Percentiles rank a stretch among this genome's conserved stretches.
Evolutionary conservation across 1,140 invertebrate genomes (phyloP).

Genomic region (Pemphigus obesinymphae): DNA sequence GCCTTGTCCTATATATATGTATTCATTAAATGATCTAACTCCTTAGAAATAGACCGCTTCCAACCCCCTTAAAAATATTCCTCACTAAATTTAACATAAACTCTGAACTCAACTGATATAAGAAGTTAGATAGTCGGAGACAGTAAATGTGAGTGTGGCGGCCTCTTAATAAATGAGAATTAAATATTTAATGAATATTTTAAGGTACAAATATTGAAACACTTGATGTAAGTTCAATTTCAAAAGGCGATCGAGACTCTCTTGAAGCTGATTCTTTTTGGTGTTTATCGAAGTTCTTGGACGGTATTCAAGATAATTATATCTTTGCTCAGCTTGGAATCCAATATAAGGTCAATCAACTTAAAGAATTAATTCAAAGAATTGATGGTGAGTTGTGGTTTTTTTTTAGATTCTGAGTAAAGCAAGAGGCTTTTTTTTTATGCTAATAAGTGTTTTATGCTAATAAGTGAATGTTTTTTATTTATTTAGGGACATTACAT

Average conservation of each 20-base stretch:
- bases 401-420: no score
- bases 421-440: no score
- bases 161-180: no score
- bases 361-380: slow-evolving; percentile 92
- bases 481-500: slow-evolving; percentile 69
- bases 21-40: no score
- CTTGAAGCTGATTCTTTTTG: slow-evolving; percentile 99
- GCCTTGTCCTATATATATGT: no score
- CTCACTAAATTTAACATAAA: no score
- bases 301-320: slow-evolving; percentile 99
- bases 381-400: slow-evolving; percentile 70
- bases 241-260: slow-evolving; percentile 70
- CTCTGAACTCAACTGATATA: no score
- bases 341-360: slow-evolving; percentile 81
- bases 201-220: slow-evolving; percentile 78
- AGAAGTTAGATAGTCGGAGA: no score
- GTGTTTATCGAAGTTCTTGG: slow-evolving; percentile 96
- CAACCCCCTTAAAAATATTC: no score
- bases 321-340: slow-evolving; percentile 99
- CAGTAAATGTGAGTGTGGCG: no score
- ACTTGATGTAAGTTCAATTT: slow-evolving; percentile 75
- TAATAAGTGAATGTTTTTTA: slow-evolving; percentile 6
- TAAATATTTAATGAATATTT: not conserved
- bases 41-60: no score
- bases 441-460: not conserved